Conservation (phyloP, 2,797 vertebrate genomes). For the Chelonia mydas region DNA sequence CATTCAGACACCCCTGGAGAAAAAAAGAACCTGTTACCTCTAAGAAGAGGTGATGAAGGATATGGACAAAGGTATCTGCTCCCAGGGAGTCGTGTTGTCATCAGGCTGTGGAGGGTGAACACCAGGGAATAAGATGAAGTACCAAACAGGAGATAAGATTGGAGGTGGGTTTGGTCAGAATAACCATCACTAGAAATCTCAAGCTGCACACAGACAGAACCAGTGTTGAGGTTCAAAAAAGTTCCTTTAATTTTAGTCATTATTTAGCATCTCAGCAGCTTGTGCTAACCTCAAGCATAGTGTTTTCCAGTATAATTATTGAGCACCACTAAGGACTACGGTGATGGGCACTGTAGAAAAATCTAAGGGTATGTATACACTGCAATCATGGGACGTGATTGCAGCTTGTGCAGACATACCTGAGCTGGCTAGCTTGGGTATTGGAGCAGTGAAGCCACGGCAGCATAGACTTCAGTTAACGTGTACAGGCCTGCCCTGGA, state of each 20-base stretch:
- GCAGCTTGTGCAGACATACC: background rate
- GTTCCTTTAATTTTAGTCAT: background rate
- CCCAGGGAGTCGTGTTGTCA: background rate
- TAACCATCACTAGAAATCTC: background rate
- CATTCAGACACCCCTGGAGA: background rate
- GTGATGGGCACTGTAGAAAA: background rate
- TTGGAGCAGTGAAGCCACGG: background rate
- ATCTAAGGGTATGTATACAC: background rate
- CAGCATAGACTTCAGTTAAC: background rate
- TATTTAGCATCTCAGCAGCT: background rate
- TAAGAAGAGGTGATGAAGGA: conserved; percentile 11
- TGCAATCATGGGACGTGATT: background rate
- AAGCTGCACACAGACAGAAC: background rate
- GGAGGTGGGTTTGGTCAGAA: fast-evolving
- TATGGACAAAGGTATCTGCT: background rate
- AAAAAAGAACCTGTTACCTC: conserved; percentile 5
- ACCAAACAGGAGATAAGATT: background rate
- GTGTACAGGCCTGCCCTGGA: background rate
- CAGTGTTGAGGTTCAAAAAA: background rate
- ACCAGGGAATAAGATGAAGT: background rate
- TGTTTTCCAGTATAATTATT: background rate
- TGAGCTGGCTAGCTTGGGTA: background rate
- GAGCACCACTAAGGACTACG: background rate
- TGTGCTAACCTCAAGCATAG: background rate
- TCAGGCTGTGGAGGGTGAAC: background rate